These are phyloP conservation scores for Otus sunia DNA, from an alignment of 2,113 vertebrate species.

Conservation along the genomic window DNA sequence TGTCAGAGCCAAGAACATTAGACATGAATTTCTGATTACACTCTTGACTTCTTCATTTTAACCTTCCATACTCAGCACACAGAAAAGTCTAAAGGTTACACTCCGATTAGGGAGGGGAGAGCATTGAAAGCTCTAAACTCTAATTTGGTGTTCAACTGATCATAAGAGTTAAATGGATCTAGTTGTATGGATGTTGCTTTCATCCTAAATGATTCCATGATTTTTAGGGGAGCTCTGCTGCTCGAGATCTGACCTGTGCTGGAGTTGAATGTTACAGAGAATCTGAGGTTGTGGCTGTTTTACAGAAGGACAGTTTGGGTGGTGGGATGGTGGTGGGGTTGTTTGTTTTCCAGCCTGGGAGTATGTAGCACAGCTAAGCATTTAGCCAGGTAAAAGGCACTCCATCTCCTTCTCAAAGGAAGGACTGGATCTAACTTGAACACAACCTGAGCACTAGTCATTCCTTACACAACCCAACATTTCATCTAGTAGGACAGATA, in stretches of 20 bases:
- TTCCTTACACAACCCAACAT: background rate
- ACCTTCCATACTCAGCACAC: background rate
- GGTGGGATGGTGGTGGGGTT: background rate
- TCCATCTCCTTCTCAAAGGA: background rate
- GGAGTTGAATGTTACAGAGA: background rate
- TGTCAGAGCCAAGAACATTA: background rate
- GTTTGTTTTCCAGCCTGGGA: background rate
- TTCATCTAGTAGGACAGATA: background rate
- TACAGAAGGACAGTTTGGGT: background rate
- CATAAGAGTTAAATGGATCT: background rate
- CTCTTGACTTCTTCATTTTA: background rate
- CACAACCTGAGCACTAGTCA: background rate
- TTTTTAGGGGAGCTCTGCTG: background rate
- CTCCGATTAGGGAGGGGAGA: background rate
- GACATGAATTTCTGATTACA: background rate
- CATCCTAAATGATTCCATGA: background rate
- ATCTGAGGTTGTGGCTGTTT: background rate
- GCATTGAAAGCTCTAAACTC: background rate
- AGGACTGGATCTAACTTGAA: background rate
- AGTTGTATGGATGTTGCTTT: background rate
- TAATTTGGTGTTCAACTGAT: background rate
- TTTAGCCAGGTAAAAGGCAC: background rate
- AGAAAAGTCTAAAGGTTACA: background rate
- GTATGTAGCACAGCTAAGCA: background rate
- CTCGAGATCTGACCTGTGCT: background rate